Conservation (phyloP, 1,140 invertebrate species). For the Aphidius gifuensis region DNA sequence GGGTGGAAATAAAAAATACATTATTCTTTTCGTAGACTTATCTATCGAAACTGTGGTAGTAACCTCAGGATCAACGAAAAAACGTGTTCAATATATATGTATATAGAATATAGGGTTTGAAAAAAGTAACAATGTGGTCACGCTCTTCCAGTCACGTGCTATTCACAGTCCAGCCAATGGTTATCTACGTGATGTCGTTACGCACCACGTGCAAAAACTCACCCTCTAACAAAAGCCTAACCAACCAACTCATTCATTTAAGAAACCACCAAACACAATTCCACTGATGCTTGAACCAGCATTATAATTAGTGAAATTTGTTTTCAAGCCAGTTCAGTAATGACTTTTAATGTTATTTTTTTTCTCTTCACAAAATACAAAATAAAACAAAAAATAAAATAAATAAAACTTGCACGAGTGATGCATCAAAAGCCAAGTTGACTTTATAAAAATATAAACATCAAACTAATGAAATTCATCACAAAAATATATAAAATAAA, state of each 20-base stretch:
- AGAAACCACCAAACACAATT: background rate
- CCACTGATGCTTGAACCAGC: no score
- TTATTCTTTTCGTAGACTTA: slow-evolving; percentile 20
- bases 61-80: background rate
- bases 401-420: no score
- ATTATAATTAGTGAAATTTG: no score
- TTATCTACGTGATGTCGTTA: slow-evolving; percentile 23
- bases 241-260: slow-evolving; percentile 3
- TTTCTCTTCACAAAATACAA: no score
- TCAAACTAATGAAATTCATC: no score
- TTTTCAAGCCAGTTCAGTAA: no score
- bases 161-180: slow-evolving; percentile 14
- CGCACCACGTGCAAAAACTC: slow-evolving; percentile 20
- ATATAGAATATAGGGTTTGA: background rate
- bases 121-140: slow-evolving; percentile 13
- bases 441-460: no score
- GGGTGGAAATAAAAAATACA: slow-evolving; percentile 18
- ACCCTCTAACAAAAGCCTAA: background rate
- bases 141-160: slow-evolving; percentile 19
- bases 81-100: background rate
- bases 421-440: no score
- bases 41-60: slow-evolving; percentile 1
- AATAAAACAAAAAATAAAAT: no score
- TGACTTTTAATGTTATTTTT: no score
- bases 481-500: no score